Percentiles rank a stretch among this genome's conserved stretches.
phyloP scores from a whole-genome alignment of 2,113 vertebrate species.

The Carollia perspicillata region DNA sequence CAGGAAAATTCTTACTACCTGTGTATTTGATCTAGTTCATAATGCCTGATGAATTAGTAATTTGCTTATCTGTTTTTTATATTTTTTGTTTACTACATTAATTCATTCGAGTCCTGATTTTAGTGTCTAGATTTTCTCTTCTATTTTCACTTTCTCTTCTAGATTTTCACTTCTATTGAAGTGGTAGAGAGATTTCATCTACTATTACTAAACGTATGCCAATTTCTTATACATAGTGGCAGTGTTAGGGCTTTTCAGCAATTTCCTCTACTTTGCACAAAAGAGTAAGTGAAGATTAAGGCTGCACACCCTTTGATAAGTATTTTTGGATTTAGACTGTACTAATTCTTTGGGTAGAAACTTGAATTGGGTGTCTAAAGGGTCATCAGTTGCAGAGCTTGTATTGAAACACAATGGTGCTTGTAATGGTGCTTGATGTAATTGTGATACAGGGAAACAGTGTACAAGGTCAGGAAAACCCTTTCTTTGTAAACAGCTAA shows the following conservation, averaged over 20 bases:
- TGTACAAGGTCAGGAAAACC: not conserved
- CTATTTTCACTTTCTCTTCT: too few species aligned
- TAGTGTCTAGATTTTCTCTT: not conserved
- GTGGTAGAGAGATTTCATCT: not conserved
- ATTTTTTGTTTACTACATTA: not conserved
- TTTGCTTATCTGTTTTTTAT: not conserved
- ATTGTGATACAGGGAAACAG: not conserved
- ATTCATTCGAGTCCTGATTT: not conserved
- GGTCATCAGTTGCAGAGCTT: not conserved
- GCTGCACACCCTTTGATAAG: not conserved
- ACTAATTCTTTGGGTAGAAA: not conserved
- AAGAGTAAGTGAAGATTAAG: not conserved
- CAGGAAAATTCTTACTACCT: not conserved
- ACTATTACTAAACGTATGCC: not conserved
- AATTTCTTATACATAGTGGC: not conserved
- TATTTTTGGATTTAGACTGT: not conserved
- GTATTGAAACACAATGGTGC: not conserved
- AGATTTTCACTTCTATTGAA: not conserved
- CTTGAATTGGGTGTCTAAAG: not conserved
- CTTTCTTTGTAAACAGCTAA: not conserved
- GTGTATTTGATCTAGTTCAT: not conserved
- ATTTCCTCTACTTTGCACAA: not conserved
- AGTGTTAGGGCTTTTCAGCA: not conserved
- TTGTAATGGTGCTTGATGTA: not conserved
- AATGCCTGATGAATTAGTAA: not conserved